Conservation (phyloP, 1,140 invertebrate genomes). For the Penaeus chinensis region DNA sequence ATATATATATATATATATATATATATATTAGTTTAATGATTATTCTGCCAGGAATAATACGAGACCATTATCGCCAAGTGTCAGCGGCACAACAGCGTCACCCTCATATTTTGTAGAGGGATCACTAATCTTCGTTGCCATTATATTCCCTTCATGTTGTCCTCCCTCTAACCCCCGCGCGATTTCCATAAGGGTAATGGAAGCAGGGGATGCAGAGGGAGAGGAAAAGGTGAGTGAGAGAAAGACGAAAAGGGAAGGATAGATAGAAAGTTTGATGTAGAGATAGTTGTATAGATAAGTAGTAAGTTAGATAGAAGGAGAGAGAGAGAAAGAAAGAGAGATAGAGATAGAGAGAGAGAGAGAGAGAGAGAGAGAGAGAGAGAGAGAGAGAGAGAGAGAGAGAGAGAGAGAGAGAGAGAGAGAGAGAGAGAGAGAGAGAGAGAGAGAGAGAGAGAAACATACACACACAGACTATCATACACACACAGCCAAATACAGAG, state of each 20-base stretch:
- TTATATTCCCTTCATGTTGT: not conserved
- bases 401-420: not conserved
- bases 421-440: not conserved
- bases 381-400: not conserved
- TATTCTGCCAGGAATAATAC: no score
- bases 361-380: not conserved
- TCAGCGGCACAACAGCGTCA: no score
- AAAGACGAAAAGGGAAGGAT: not conserved
- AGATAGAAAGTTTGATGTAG: not conserved
- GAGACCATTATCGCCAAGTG: no score
- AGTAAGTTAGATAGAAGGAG: not conserved
- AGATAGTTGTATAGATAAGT: not conserved
- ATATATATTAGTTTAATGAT: no score
- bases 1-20: no score
- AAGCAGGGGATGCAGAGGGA: not conserved
- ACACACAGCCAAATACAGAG: no score
- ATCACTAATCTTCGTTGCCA: no score
- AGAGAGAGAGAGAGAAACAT: no score
- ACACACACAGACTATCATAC: no score
- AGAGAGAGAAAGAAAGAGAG: no score
- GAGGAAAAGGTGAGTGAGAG: conserved; percentile 17
- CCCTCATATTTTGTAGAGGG: no score
- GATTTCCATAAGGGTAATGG: conserved; percentile 3
- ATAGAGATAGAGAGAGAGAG: no score
- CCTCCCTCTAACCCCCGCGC: conserved; percentile 10